These are phyloP conservation scores for Toxonevra muliebris DNA, from an alignment of 2,888 invertebrate species.

Conservation along the genomic window DNA sequence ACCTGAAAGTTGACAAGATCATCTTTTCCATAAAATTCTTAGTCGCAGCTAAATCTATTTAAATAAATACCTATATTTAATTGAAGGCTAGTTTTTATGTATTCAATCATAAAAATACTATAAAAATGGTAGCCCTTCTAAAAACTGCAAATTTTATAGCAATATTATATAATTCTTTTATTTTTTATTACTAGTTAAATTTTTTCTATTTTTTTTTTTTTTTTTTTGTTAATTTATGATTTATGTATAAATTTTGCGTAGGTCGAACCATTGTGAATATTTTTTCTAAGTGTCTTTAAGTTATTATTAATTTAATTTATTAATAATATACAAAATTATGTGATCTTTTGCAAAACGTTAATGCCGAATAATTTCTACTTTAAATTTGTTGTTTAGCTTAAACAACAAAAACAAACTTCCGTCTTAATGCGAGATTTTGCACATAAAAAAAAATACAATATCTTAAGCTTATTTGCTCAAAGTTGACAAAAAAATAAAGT, in stretches of 20 bases:
- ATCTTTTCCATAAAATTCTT: too few relatives aligned
- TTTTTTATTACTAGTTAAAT: background rate
- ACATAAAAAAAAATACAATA: background rate
- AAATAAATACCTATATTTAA: too few relatives aligned
- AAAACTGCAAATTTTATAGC: background rate
- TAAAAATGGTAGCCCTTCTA: background rate
- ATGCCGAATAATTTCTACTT: too few relatives aligned
- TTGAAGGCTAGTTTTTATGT: too few relatives aligned
- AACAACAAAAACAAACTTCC: background rate
- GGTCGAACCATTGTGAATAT: background rate
- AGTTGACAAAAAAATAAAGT: constrained; percentile 14
- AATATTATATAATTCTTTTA: background rate
- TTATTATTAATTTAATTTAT: constrained; percentile 14
- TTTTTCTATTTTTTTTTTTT: background rate
- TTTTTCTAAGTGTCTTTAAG: background rate
- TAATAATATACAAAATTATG: constrained; percentile 9
- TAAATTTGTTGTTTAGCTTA: too few relatives aligned
- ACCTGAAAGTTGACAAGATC: too few relatives aligned
- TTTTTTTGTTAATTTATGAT: background rate
- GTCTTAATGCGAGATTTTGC: background rate
- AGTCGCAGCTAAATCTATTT: too few relatives aligned
- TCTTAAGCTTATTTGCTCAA: constrained; percentile 36
- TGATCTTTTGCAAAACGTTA: background rate
- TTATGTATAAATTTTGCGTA: background rate
- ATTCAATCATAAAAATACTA: background rate